Conservation (phyloP, 2,113 vertebrate genomes). For the Pao palembangensis region DNA sequence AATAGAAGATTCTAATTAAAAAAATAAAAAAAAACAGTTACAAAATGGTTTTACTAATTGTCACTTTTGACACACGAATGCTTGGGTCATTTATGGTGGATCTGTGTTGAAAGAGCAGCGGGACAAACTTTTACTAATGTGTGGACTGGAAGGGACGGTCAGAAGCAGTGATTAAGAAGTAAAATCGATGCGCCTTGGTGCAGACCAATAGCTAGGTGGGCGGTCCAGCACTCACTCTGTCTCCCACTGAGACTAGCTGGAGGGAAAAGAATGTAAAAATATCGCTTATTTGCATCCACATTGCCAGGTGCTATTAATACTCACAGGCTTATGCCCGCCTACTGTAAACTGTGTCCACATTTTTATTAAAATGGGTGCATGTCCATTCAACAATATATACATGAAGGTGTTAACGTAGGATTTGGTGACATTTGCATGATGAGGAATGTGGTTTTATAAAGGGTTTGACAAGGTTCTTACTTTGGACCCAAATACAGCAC, state of each 20-base stretch:
- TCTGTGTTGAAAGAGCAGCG: background rate
- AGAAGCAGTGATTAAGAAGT: constrained; percentile 8
- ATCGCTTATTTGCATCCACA: constrained; percentile 46
- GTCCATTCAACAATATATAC: constrained; percentile 7
- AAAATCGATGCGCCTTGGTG: constrained; percentile 25
- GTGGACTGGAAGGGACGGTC: background rate
- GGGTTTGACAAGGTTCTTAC: too few species aligned
- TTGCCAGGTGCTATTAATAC: constrained; percentile 33
- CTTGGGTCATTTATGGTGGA: background rate
- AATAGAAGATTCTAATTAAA: too few species aligned
- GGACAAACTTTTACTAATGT: background rate
- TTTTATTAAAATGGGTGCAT: background rate
- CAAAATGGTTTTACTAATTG: too few species aligned
- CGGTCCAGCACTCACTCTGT: constrained; percentile 30
- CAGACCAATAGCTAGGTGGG: constrained; percentile 32
- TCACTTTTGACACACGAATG: too few species aligned
- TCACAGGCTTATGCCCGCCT: constrained; percentile 6
- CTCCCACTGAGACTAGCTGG: constrained; percentile 33
- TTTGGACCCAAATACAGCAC: too few species aligned
- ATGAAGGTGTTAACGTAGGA: background rate
- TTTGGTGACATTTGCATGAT: background rate
- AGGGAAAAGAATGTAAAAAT: constrained; percentile 43
- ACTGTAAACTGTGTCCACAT: background rate
- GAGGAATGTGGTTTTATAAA: too few species aligned
- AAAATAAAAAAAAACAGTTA: too few species aligned